Base-by-base conservation (phyloP, 2,888 invertebrate species). In the Anoplius nigerrimus region DNA sequence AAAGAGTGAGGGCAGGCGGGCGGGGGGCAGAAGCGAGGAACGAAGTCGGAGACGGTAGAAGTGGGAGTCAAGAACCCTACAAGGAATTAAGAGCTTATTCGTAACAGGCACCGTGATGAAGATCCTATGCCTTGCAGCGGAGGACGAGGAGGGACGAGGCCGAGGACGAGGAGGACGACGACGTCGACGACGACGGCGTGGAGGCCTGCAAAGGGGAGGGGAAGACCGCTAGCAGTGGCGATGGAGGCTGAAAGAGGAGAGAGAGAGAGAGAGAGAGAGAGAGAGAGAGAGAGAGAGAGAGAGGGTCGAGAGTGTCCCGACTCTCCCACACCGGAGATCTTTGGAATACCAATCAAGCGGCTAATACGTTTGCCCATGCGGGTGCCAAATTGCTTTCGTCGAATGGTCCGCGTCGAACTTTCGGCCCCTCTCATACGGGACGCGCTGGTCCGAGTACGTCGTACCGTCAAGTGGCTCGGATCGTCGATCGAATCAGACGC, bases 71-170 rank as follows among this genome's bases (percentile, higher is more conserved):
- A 86, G 84, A 85, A 83, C 83, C 84, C 86, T 84, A 82, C 80
- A 80, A 84, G 82, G 85, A 86, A 87, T 86, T 86, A 84, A 86
- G 84, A 86, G 86, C 84, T 86, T 85, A 87, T 87, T 85, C 84
- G 85, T 86, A 85, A 84, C 82, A 81, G 84, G 83, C 80, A 83
- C 79, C 79, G 81, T 82, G 83, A 86, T 84, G 84, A 84, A 85
- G 84, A 84, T 84, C 80, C 79, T 83, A 82, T 79, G 82, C 79
- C 77, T 74, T 74, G 72, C 53, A 45, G 21, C 56, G 43, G 15
- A 57, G 20, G 21, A 43, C 42, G n/a, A 21, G n/a, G 27, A 16
- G 55, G 16, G 16, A 34, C 34, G n/a, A n/a, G n/a, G n/a, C n/a
- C 21, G 53, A 21, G 22, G 21, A 53, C 53, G 21, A 22, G n/a